Evolutionary conservation across 2,113 vertebrate genomes (phyloP), one percentile per base, ranked within the genome.

Genomic region (Cichladusa arquata): DNA sequence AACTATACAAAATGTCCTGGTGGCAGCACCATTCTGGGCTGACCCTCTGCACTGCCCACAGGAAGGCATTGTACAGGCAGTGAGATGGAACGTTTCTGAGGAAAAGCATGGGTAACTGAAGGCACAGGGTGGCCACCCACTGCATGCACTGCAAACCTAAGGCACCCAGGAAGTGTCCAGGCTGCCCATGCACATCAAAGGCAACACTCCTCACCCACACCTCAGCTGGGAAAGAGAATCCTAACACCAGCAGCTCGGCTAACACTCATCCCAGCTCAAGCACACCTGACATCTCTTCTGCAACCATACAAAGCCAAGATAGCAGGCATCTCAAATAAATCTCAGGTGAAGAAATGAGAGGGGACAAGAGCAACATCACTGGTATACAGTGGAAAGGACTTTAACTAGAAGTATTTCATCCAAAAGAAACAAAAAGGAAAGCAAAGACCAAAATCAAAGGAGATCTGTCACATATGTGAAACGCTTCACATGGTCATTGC

Each of bases 31-130:
- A 69, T 85, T 12, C 31, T 42, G 47, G 44, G 44, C 24, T 56
- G 67, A 57, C 26, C 28, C 57, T 40, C n/a, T 19, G 40, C 28
- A 34, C 31, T 69, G 71, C 40, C 65, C 50, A 70, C 28, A 78
- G 76, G 45, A 90, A 61, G 4, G 1, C 8, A 54, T 0, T 42
- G 28, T 19, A 42, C 0, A 0, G 5, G 14, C 61, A 26, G 34
- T 4, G 56, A 36, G 73, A 69, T 1, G 0, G 0, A 57, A 57
- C 6, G 14, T n/a, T 82, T 40, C 54, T 44, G 50, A 76, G 53
- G 33, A 67, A 79, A 71, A 60, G 74, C 44, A 19, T 0, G 0
- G 80, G 8, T 28, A 67, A 26, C 20, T 19, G 29, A 67, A 67
- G 48, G 79, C 57, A 60, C 11, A 22, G 70, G 20, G 64, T 1